Conservation (phyloP, 1,140 invertebrate species). For the Glossosoma conforme region DNA sequence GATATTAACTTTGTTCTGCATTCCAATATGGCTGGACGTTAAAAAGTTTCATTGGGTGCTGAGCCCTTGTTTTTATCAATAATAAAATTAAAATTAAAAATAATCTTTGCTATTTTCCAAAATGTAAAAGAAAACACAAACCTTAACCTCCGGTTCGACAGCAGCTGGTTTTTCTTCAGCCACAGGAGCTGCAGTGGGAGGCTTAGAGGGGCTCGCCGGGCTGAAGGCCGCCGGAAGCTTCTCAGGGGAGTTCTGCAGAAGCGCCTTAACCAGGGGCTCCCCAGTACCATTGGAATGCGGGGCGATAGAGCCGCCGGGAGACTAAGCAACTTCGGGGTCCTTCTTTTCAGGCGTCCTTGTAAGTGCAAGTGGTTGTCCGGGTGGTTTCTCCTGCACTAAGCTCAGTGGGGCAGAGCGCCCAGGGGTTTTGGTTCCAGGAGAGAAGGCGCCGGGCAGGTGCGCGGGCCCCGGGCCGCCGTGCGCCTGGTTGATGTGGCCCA, state of each 20-base stretch:
- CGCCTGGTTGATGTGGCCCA: background rate
- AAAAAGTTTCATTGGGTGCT: too few relatives aligned
- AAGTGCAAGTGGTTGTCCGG: constrained; percentile 6
- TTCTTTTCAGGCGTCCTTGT: constrained; percentile 10
- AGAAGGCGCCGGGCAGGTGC: constrained; percentile 12
- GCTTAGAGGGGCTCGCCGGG: background rate
- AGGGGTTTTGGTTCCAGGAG: background rate
- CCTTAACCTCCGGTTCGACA: too few relatives aligned
- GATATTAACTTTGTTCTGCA: too few relatives aligned
- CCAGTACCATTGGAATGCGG: constrained; percentile 20
- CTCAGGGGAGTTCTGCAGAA: background rate
- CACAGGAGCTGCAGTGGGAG: background rate
- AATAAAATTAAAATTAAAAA: too few relatives aligned
- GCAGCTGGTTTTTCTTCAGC: background rate
- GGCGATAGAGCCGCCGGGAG: too few relatives aligned
- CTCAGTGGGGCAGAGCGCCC: constrained; percentile 14
- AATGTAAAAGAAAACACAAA: too few relatives aligned
- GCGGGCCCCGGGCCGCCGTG: constrained; percentile 9
- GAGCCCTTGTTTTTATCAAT: too few relatives aligned
- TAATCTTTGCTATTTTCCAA: too few relatives aligned
- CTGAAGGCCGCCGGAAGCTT: constrained; percentile 5
- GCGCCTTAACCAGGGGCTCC: constrained; percentile 10
- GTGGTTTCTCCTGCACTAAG: constrained; percentile 19
- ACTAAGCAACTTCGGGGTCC: background rate
- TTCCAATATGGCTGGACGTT: too few relatives aligned